Conservation (phyloP, 1,140 invertebrate species). For the Gyrodactylus bullatarudis region DNA sequence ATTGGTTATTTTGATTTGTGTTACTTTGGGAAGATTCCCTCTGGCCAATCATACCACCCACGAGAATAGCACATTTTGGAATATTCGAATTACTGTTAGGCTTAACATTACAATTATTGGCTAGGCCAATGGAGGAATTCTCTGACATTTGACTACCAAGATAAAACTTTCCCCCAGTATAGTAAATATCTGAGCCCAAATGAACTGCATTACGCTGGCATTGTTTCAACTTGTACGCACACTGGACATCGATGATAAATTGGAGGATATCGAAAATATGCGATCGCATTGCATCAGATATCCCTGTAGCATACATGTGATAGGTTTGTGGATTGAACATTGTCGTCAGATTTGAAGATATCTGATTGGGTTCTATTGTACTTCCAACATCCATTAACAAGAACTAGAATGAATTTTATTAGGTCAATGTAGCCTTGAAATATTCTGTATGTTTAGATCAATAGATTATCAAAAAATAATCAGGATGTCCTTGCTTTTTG, state of each 20-base stretch:
- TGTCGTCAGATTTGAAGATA: conserved; percentile 17
- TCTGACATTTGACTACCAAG: background rate
- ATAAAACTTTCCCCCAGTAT: background rate
- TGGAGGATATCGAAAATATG: conserved; percentile 71
- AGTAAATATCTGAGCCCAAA: background rate
- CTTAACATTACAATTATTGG: background rate
- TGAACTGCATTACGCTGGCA: conserved; percentile 7
- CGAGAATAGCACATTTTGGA: background rate
- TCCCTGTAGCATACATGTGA: conserved; percentile 33
- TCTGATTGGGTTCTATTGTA: conserved; percentile 29
- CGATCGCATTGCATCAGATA: conserved; percentile 58
- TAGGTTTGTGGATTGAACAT: conserved; percentile 16
- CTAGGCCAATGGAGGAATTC: background rate
- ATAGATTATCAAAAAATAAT: no score
- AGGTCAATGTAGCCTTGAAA: no score
- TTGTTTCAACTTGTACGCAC: conserved; percentile 15
- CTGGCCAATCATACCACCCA: background rate
- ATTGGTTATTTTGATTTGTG: background rate
- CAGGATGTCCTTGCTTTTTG: no score
- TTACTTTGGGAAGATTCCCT: background rate
- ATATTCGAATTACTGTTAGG: background rate
- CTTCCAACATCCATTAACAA: conserved; percentile 38
- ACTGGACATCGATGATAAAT: conserved; percentile 74
- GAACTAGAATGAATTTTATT: conserved; percentile 18
- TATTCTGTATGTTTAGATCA: no score